Base-by-base conservation (phyloP, 2,797 vertebrate genomes). In the Sebastes trivittatus region DNA sequence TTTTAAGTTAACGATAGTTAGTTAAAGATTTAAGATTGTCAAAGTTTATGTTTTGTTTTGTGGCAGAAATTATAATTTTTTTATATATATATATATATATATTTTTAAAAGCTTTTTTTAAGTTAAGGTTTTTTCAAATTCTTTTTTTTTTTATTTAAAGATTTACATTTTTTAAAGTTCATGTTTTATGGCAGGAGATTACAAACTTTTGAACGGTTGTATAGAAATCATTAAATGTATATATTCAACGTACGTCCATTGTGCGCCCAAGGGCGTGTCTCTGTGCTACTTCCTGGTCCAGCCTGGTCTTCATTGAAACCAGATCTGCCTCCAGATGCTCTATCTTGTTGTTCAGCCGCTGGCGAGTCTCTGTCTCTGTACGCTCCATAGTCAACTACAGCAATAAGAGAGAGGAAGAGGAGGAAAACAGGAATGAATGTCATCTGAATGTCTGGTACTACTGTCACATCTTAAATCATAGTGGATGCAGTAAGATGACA, bases 281-380 rank as follows among this genome's bases (percentile, higher is more conserved):
- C 90, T 97, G 97, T 38, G 97, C 96, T 59, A 98, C 95, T 89
- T 99, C 98, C 82, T 94, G 96, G 79, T 97, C 96, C 82, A 98
- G 78, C 69, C 96, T 98, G 88, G 96, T 97, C 94, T 98, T 99
- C 84, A 98, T 93, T 34, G 97, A 96, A 76, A 91, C 68, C 61
- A 98, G 89, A 82, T 99, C 98, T 60, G 95, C 90, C 70, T 99
- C 98, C 78, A 98, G 84, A 27, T 95, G 95, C 74, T 97, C 96
- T 27, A 98, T 96, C 88, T 98, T 97, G 89, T 89, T 97, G 85
- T 92, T 97, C 29, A 97, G 96, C 1, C 97, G 93, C 66, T 99
- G 98, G 25, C 96, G 97, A 32, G 95, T 97, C 88, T 98, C 97
- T 0, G 96, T 96, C 80, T 99, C 98, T 2, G 97, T 97, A n/a